Base-by-base conservation (phyloP, 2,797 vertebrate species). In the Crotalus adamanteus region DNA sequence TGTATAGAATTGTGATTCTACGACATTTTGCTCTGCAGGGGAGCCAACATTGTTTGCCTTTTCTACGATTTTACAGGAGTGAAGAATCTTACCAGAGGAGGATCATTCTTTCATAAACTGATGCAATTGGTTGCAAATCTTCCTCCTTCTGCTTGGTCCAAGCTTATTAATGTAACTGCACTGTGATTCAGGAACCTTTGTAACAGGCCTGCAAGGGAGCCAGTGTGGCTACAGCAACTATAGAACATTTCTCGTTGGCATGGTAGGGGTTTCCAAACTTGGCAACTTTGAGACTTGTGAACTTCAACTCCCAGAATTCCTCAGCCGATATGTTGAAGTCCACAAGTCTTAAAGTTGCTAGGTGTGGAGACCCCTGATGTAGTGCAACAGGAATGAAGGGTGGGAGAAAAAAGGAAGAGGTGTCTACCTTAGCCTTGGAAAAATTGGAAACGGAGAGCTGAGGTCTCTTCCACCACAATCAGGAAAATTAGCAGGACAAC, bases 351-450 rank as follows among this genome's bases (percentile, higher is more conserved):
- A 65, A 65, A 65, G 63, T 65, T 65, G 25, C 28, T 12, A n/a
- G 12, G 28, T 65, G 14, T 65, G 63, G 4, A n/a, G 63, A 28
- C 28, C 63, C 12, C 12, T 16, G 63, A n/a, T n/a, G 2, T 2
- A 65, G 51, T 2, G 51, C 51, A 53, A 53, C 51, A 53, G 51
- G 31, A n/a, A 9, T 18, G 78, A 13, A 3, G 8, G n/a, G 25
- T 11, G 25, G 12, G 12, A 12, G 25, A 53, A 37, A 18, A 53
- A 6, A 8, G n/a, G 42, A 16, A n/a, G 69, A 13, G 83, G 37
- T 28, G 56, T 69, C 1, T 0, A 14, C 0, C 0, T 9, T 14
- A 3, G 26, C 0, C 1, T 2, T 0, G 0, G 47, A 0, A 2
- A 89, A 2, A 56, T 0, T 0, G 1, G 31, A 1, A 16, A 83